Conservation (phyloP, 2,113 vertebrate species). For the Marmota flaviventris region DNA sequence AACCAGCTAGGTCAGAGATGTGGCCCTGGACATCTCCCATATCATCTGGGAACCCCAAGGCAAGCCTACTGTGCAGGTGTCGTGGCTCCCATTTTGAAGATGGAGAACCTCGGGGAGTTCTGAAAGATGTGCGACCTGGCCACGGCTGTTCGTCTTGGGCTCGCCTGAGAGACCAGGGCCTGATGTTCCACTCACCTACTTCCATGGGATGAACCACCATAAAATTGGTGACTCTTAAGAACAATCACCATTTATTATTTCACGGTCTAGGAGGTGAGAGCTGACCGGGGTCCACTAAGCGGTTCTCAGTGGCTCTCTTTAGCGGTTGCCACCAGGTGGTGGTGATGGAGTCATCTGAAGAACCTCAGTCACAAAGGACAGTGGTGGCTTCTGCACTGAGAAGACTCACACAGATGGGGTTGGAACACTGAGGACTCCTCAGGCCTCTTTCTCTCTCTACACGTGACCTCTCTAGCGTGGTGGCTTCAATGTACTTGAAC, state of each 20-base stretch:
- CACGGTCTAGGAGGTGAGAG: not conserved
- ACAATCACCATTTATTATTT: not conserved
- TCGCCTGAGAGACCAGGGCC: not conserved
- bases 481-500: not conserved
- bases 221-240: too few relatives aligned
- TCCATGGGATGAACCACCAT: not conserved
- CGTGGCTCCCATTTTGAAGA: not conserved
- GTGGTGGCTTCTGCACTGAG: not conserved
- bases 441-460: not conserved
- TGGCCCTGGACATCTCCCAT: fast-evolving
- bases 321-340: not conserved
- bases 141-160: not conserved
- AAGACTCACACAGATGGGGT: not conserved
- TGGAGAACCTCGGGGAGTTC: not conserved
- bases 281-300: not conserved
- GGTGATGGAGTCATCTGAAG: not conserved
- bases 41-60: not conserved
- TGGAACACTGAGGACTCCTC: too few relatives aligned
- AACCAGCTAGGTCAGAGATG: not conserved
- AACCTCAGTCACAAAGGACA: not conserved
- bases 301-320: not conserved
- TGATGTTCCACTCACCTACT: too few relatives aligned
- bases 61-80: not conserved
- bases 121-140: not conserved
- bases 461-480: not conserved